Percentiles rank a stretch among this genome's conserved stretches.
phyloP scores from a whole-genome alignment of 2,113 vertebrate genomes.

The Gavia stellata region DNA sequence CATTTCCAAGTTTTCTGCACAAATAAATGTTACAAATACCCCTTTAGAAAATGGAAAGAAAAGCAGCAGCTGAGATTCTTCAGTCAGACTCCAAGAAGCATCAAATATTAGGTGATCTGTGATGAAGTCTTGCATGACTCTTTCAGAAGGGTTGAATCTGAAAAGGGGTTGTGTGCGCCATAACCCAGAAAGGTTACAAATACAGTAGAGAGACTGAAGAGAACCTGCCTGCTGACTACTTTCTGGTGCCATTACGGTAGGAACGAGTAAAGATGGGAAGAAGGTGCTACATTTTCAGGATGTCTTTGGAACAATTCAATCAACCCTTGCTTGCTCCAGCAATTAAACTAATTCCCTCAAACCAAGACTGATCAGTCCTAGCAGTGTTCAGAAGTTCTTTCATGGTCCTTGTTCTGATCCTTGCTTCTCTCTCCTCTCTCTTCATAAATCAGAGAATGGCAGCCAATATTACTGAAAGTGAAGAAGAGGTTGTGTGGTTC shows the following conservation, averaged over 20 bases:
- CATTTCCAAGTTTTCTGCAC: not conserved
- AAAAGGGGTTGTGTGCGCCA: rapidly evolving
- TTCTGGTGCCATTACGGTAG: not conserved
- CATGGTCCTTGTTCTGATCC: not conserved
- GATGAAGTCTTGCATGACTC: not conserved
- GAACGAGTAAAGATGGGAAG: not conserved
- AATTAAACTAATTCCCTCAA: not conserved
- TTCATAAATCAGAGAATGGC: not conserved
- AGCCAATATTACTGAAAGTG: not conserved
- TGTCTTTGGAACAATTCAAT: not conserved
- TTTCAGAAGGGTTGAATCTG: not conserved
- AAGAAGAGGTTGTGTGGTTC: not conserved
- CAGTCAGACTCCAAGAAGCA: not conserved
- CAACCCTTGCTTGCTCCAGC: not conserved
- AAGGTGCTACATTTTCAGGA: not conserved
- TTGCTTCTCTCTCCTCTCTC: not conserved
- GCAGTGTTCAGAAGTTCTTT: not conserved
- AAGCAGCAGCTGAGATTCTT: not conserved
- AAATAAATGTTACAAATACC: not conserved
- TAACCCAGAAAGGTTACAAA: not conserved
- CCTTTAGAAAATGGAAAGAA: not conserved
- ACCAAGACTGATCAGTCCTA: not conserved
- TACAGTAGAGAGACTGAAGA: not conserved
- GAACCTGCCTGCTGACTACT: not conserved
- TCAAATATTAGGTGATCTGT: not conserved